Conservation (phyloP, 2,113 vertebrate species). For the Protobothrops flavoviridis region DNA sequence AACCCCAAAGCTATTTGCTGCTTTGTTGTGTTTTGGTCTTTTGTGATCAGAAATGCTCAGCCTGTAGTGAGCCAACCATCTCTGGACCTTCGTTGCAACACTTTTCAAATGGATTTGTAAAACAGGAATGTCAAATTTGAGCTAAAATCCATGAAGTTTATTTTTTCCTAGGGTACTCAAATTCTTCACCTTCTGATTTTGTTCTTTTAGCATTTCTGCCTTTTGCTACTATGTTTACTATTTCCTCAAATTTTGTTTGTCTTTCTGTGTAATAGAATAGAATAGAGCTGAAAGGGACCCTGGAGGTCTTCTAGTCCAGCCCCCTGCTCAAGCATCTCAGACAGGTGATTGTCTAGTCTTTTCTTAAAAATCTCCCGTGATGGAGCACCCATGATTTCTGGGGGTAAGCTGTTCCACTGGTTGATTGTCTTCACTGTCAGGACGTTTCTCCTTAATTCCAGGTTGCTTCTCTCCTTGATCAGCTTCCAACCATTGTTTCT, state of each 20-base stretch:
- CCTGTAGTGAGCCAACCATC: not conserved
- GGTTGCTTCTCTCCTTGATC: too few species aligned
- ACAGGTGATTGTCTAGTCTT: too few species aligned
- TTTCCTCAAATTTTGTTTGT: not conserved
- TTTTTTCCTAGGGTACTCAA: not conserved
- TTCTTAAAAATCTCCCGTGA: too few species aligned
- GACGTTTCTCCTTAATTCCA: too few species aligned
- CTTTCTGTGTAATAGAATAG: not conserved
- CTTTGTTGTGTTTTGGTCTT: not conserved
- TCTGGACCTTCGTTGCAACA: not conserved
- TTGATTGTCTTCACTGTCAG: too few species aligned
- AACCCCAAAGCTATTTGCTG: not conserved
- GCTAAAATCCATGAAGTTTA: not conserved
- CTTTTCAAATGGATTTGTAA: not conserved
- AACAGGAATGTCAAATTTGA: not conserved
- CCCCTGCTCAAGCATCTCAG: too few species aligned
- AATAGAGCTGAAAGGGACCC: too few species aligned
- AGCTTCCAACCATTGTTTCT: too few species aligned
- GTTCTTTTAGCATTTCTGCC: not conserved
- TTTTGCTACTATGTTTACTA: not conserved
- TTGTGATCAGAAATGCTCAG: not conserved
- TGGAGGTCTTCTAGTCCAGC: too few species aligned
- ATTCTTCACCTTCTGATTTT: not conserved
- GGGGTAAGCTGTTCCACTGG: too few species aligned
- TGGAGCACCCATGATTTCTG: too few species aligned